These are phyloP conservation scores for Poeciliopsis retropinna DNA, from an alignment of 2,113 vertebrate species.

Conservation along the genomic window DNA sequence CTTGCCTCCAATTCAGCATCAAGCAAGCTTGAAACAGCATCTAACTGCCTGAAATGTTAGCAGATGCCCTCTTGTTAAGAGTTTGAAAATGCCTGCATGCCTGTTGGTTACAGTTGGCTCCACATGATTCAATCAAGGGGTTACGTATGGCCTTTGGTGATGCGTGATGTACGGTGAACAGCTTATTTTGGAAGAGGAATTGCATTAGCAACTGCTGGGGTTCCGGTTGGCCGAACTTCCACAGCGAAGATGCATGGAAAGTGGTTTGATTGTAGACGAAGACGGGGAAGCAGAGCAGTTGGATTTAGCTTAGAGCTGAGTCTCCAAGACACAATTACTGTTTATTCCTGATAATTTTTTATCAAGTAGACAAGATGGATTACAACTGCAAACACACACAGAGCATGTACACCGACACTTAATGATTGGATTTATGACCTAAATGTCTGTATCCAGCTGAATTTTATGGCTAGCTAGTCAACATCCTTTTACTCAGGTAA, in stretches of 20 bases:
- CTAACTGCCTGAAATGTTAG: conserved; percentile 17
- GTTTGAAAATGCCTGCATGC: background rate
- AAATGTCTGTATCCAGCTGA: background rate
- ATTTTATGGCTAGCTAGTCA: background rate
- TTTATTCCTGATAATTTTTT: background rate
- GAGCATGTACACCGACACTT: too few relatives aligned
- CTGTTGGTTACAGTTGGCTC: background rate
- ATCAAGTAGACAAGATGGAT: too few relatives aligned
- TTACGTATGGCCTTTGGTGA: background rate
- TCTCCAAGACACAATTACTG: background rate
- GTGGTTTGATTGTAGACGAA: too few relatives aligned
- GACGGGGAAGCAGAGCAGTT: background rate
- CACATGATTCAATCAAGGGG: background rate
- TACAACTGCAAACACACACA: too few relatives aligned
- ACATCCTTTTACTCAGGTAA: background rate
- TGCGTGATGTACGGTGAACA: background rate
- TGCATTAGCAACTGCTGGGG: background rate
- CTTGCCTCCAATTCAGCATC: conserved; percentile 19
- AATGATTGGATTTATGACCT: too few relatives aligned
- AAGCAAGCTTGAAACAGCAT: conserved; percentile 9
- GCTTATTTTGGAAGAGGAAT: too few relatives aligned
- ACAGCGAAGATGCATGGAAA: background rate
- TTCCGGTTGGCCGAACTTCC: background rate
- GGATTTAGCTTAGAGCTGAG: background rate
- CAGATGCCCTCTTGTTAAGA: background rate